phyloP scores from a whole-genome alignment of 2,888 invertebrate genomes.

The Dicyrtomina minuta region DNA sequence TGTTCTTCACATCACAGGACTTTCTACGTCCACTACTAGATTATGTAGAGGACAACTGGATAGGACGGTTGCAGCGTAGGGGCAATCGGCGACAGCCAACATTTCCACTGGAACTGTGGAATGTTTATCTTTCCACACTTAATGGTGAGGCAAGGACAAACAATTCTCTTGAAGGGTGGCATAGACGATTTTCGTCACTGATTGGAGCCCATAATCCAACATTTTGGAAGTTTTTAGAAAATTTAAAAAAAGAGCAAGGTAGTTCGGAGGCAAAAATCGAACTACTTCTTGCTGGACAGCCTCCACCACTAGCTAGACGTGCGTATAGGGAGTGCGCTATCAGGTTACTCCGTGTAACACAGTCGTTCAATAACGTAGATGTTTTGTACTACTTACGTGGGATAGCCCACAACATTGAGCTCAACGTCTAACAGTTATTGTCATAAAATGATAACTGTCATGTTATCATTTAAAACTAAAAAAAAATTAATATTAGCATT shows the following conservation, averaged over 20 bases:
- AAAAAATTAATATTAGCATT: too few species aligned
- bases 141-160: slow-evolving; percentile 25
- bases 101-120: slow-evolving; percentile 29
- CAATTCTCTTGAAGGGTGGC: slow-evolving; percentile 36
- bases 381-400: too few species aligned
- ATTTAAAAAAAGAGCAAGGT: too few species aligned
- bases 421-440: too few species aligned
- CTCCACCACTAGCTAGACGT: neutral
- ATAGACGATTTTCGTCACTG: slow-evolving; percentile 16
- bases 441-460: too few species aligned
- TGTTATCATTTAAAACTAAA: too few species aligned
- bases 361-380: too few species aligned
- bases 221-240: slow-evolving; percentile 41
- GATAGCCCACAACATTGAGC: too few species aligned
- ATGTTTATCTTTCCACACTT: neutral
- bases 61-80: slow-evolving; percentile 19
- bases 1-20: too few species aligned
- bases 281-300: neutral
- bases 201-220: slow-evolving; percentile 31
- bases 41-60: slow-evolving; percentile 37
- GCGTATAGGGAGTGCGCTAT: slow-evolving; percentile 3
- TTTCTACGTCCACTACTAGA: slow-evolving; percentile 17
- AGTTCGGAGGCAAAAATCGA: slow-evolving; percentile 23
- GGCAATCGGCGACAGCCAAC: neutral
- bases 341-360: too few species aligned